Evolutionary conservation across 2,797 vertebrate genomes (phyloP).

Genomic region (Bradypodion ventrale): DNA sequence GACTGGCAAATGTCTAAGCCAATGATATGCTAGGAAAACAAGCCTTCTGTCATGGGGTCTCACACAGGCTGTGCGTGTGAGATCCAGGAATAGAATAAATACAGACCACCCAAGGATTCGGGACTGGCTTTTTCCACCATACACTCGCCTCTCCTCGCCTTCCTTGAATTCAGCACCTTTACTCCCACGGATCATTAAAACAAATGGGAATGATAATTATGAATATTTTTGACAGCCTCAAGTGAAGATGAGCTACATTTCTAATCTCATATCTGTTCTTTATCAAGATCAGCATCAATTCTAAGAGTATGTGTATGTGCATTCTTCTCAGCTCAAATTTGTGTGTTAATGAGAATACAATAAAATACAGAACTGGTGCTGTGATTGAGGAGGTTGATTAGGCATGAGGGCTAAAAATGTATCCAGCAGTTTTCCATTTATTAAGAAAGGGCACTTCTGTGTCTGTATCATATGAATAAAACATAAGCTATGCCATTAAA

Average conservation of each 20-base stretch:
- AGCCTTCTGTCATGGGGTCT: no score
- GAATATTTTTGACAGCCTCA: background rate
- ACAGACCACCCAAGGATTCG: no score
- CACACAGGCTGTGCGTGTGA: no score
- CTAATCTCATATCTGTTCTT: background rate
- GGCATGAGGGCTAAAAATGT: slow-evolving; percentile 25
- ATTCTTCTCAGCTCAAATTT: background rate
- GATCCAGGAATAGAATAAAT: no score
- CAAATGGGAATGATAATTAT: background rate
- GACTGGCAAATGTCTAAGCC: no score
- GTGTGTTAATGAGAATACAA: slow-evolving; percentile 12
- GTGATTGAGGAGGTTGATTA: slow-evolving; percentile 31
- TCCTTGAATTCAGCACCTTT: no score
- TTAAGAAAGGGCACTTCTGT: slow-evolving; percentile 39
- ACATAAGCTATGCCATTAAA: slow-evolving; percentile 29
- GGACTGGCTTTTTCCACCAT: no score
- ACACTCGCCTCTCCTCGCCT: no score
- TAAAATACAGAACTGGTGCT: slow-evolving; percentile 23
- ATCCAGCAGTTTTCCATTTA: slow-evolving; percentile 21
- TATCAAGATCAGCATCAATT: background rate
- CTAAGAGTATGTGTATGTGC: background rate
- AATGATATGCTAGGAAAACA: no score
- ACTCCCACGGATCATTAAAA: no score
- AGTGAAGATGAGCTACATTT: slow-evolving; percentile 27
- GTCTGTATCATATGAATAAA: background rate